Evolutionary conservation across 2,113 vertebrate species (phyloP).

Genomic region (Megaceryle torquata): DNA sequence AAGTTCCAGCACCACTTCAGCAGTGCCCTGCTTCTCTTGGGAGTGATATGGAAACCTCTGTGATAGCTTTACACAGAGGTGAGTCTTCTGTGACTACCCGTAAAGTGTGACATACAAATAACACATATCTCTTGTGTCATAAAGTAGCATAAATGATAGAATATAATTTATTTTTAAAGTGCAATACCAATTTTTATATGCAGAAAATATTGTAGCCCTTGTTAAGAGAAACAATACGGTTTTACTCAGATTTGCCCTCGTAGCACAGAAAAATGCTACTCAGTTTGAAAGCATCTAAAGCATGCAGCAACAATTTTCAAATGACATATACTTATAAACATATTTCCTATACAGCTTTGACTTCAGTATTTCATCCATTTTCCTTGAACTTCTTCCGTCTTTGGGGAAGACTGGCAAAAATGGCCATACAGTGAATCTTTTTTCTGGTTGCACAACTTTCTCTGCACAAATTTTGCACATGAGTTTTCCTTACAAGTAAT

Average conservation of each 20-base stretch:
- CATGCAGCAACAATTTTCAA: background rate
- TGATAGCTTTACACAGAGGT: background rate
- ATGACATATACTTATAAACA: background rate
- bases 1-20: background rate
- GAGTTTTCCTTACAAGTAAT: background rate
- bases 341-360: background rate
- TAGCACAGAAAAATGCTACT: background rate
- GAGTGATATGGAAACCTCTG: background rate
- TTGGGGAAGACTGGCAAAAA: background rate
- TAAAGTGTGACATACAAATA: background rate
- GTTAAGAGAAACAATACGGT: background rate
- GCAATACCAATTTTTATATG: background rate
- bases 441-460: background rate
- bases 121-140: background rate
- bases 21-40: background rate
- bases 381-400: background rate
- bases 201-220: background rate
- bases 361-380: background rate
- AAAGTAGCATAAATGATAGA: background rate
- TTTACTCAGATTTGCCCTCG: background rate
- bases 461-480: background rate
- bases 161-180: background rate
- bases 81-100: background rate
- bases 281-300: background rate
- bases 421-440: background rate